phyloP scores from a whole-genome alignment of 2,113 vertebrate species.

The Cochlearius cochlearius region DNA sequence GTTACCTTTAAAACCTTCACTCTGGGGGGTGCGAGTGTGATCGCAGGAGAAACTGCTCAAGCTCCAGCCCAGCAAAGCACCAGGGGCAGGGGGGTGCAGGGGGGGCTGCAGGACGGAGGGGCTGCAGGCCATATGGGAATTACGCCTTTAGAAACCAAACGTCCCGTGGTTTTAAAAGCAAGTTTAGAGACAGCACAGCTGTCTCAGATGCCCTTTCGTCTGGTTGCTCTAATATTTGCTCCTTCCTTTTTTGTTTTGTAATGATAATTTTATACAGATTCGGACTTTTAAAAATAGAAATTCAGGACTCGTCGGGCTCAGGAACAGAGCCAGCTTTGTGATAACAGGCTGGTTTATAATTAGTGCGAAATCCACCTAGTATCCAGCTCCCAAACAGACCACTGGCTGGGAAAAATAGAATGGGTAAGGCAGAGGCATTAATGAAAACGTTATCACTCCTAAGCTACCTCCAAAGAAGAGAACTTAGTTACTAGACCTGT shows the following conservation, averaged over 20 bases:
- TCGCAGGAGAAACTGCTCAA: neutral
- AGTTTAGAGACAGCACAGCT: neutral
- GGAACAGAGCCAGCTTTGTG: neutral
- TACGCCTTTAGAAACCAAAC: neutral
- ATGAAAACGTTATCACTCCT: neutral
- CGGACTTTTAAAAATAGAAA: neutral
- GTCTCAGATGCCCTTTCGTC: neutral
- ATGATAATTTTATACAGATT: neutral
- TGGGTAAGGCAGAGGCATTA: neutral
- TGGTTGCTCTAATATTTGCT: neutral
- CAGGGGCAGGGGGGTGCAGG: neutral
- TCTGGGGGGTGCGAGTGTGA: neutral
- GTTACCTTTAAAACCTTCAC: neutral
- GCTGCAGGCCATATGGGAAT: neutral
- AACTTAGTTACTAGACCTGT: neutral
- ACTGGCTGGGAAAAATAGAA: neutral
- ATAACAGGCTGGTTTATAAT: neutral
- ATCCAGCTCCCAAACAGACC: neutral
- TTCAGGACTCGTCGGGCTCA: accelerated
- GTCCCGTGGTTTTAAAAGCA: accelerated
- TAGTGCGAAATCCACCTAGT: neutral
- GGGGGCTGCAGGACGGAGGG: neutral
- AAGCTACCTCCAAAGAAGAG: neutral
- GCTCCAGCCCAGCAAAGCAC: neutral
- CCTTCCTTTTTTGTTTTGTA: neutral